Percentiles rank a stretch among this genome's conserved stretches.
phyloP scores from a whole-genome alignment of 1,140 invertebrate species.

The Phymastichus coffea region DNA sequence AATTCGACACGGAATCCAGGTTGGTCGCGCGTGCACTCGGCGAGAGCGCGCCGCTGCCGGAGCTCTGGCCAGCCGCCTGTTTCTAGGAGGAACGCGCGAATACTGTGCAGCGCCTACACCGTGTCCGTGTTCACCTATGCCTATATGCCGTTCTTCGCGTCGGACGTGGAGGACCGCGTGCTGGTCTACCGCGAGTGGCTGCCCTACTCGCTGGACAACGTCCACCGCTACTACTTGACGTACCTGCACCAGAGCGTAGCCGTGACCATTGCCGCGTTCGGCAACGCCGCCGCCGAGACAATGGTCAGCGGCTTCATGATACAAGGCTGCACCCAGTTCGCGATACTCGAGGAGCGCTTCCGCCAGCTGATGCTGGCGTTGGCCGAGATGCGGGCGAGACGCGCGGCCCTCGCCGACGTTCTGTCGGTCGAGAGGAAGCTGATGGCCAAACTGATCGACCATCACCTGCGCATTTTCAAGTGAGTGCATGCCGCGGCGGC shows the following conservation, averaged over 20 bases:
- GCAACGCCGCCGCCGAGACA: constrained; percentile 32
- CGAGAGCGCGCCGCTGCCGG: too few relatives aligned
- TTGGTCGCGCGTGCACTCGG: too few relatives aligned
- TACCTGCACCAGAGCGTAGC: constrained; percentile 26
- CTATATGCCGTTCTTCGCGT: constrained; percentile 19
- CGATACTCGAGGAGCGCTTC: constrained; percentile 34
- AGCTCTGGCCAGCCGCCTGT: too few relatives aligned
- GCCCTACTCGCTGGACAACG: not conserved
- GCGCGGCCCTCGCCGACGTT: not conserved
- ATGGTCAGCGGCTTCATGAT: constrained; percentile 36
- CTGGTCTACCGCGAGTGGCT: constrained; percentile 23
- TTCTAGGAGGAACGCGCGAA: not conserved
- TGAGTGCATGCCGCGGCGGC: constrained; percentile 1
- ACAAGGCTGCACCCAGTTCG: constrained; percentile 32
- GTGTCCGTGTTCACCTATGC: constrained; percentile 2
- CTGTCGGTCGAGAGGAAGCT: not conserved
- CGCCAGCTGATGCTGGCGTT: constrained; percentile 16
- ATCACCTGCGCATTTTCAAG: constrained; percentile 31
- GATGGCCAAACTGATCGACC: constrained; percentile 15
- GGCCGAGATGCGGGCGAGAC: not conserved
- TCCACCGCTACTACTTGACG: constrained; percentile 15
- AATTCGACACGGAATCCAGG: constrained; percentile 26
- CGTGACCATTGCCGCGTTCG: constrained; percentile 29
- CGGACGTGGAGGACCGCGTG: not conserved
- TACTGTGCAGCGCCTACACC: not conserved